Conservation (phyloP, 2,888 invertebrate species). For the Candidula unifasciata region DNA sequence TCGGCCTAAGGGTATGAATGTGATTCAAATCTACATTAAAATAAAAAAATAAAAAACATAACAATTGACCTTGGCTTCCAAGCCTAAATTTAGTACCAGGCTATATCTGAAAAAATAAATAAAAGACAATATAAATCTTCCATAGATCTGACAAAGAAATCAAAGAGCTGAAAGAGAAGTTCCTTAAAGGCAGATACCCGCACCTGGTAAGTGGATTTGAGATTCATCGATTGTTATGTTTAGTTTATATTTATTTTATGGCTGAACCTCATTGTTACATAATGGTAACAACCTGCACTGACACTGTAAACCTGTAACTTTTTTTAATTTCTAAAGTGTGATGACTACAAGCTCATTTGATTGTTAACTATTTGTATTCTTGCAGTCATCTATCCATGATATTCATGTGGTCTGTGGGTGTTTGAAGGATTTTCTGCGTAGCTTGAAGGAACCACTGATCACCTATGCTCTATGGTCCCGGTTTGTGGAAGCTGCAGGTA, state of each 20-base stretch:
- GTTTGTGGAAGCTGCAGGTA: slow-evolving; percentile 85
- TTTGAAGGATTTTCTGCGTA: slow-evolving; percentile 94
- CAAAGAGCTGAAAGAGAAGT: slow-evolving; percentile 86
- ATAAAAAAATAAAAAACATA: no score
- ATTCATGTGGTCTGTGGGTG: slow-evolving; percentile 94
- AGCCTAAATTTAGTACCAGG: no score
- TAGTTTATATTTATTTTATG: background rate
- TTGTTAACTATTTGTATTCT: slow-evolving; percentile 33
- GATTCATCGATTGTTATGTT: background rate
- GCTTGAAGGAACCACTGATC: slow-evolving; percentile 92
- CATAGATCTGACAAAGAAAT: slow-evolving; percentile 86
- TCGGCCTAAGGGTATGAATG: no score
- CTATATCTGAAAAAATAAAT: no score
- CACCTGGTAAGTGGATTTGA: slow-evolving; percentile 82
- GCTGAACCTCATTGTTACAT: background rate
- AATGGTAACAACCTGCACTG: background rate
- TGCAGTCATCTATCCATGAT: slow-evolving; percentile 79
- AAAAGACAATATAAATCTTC: background rate
- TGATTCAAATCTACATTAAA: no score
- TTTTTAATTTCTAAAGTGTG: no score
- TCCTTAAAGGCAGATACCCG: slow-evolving; percentile 91
- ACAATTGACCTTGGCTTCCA: no score
- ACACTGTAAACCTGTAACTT: background rate
- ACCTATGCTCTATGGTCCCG: slow-evolving; percentile 89
- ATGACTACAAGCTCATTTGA: no score